Conservation (phyloP, 1,140 invertebrate genomes). For the Megalopta genalis region DNA sequence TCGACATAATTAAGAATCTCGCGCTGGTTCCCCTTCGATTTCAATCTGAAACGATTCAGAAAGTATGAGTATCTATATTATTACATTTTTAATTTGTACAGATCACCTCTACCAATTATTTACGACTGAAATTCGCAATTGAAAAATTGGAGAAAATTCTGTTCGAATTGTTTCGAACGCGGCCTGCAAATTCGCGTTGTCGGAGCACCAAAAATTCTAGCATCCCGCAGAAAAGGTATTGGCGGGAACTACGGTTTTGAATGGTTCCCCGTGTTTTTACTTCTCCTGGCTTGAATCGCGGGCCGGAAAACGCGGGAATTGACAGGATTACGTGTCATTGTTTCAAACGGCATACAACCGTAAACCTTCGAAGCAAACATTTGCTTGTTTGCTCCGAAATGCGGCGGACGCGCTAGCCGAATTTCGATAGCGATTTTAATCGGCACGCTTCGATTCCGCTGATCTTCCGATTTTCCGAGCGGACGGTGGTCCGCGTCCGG, state of each 20-base stretch:
- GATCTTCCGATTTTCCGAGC: neutral
- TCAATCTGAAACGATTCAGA: too few species aligned
- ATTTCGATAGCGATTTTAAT: neutral
- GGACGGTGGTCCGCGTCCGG: neutral
- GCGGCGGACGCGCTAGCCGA: neutral
- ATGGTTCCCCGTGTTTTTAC: slow-evolving; percentile 6
- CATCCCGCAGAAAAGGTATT: neutral
- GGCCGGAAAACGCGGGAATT: slow-evolving; percentile 4
- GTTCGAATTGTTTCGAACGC: too few species aligned
- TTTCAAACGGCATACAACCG: slow-evolving; percentile 12
- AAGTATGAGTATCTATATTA: too few species aligned
- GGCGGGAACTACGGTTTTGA: neutral
- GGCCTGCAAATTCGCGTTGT: too few species aligned
- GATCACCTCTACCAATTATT: too few species aligned
- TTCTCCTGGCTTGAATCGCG: neutral
- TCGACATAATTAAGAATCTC: too few species aligned
- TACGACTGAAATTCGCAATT: too few species aligned
- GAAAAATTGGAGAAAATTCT: too few species aligned
- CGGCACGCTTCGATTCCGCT: neutral
- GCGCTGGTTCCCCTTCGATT: too few species aligned
- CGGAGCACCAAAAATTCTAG: neutral
- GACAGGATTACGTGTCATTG: neutral
- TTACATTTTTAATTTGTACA: too few species aligned
- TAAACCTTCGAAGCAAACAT: slow-evolving; percentile 24
- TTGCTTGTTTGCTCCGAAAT: slow-evolving; percentile 14